Percentiles rank a stretch among this genome's conserved stretches.
Conservation (phyloP, 1,140 invertebrate species). For the Magallana angulata region DNA sequence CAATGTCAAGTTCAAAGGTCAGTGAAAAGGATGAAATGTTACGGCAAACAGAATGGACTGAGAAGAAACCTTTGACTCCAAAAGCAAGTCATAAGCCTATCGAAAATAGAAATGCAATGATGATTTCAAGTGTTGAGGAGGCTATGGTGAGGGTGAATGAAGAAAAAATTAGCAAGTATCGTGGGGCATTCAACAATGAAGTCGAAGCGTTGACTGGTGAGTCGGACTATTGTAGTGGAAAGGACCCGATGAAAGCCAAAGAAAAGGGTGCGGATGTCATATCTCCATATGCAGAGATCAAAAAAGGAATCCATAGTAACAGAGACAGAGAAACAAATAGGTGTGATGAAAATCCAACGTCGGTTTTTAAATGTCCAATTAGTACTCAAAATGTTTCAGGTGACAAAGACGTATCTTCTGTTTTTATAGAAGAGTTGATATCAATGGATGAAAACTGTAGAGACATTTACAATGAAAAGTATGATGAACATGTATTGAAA, state of each 20-base stretch:
- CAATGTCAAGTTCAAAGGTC: not conserved
- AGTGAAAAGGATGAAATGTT: not conserved
- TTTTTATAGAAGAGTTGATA: conserved; percentile 25
- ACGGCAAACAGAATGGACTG: not conserved
- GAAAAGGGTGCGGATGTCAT: not conserved
- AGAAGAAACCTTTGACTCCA: not conserved
- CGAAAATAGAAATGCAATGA: not conserved
- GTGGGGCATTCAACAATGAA: conserved; percentile 1
- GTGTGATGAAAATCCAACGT: not conserved
- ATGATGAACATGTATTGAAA: not conserved
- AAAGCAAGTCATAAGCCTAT: not conserved
- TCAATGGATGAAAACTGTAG: not conserved
- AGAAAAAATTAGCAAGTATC: not conserved
- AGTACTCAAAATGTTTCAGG: not conserved
- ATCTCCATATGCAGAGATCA: not conserved
- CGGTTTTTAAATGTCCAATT: not conserved
- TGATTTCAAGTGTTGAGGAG: not conserved
- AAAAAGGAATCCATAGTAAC: not conserved
- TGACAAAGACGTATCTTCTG: not conserved
- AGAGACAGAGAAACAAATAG: not conserved
- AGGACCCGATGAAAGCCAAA: not conserved
- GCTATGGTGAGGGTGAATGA: conserved; percentile 22
- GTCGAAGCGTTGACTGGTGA: not conserved
- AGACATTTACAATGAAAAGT: not conserved
- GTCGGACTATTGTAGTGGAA: not conserved